phyloP scores from a whole-genome alignment of 1,140 invertebrate genomes.

The Chelonus insularis region DNA sequence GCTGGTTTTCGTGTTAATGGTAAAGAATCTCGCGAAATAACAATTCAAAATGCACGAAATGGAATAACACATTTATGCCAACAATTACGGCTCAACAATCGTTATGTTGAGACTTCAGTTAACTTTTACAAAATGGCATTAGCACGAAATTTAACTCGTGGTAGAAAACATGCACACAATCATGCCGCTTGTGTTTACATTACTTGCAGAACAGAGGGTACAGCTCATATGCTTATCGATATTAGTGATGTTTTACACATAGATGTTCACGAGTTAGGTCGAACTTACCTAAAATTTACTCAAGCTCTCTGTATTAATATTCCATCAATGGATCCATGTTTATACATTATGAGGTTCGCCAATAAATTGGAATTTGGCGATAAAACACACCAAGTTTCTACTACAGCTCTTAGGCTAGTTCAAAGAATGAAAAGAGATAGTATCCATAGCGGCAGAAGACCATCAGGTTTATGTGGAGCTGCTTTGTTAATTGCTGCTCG shows the following conservation, averaged over 20 bases:
- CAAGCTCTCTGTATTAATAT: constrained; percentile 90
- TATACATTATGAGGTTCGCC: constrained; percentile 95
- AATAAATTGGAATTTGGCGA: constrained; percentile 89
- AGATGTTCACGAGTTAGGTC: constrained; percentile 93
- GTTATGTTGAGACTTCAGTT: constrained; percentile 89
- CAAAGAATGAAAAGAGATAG: constrained; percentile 98
- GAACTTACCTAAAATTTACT: constrained; percentile 88
- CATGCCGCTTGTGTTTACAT: constrained; percentile 98
- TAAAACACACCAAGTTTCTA: constrained; percentile 92
- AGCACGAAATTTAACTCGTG: constrained; percentile 84
- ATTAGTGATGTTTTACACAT: constrained; percentile 96
- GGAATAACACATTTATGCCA: constrained; percentile 79
- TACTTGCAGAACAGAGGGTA: constrained; percentile 91
- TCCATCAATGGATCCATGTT: constrained; percentile 91
- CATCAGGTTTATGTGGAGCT: constrained; percentile 96
- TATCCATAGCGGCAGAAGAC: constrained; percentile 92
- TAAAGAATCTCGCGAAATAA: constrained; percentile 88
- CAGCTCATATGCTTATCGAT: constrained; percentile 94
- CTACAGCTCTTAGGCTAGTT: constrained; percentile 90
- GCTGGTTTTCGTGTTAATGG: constrained; percentile 78
- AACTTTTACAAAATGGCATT: constrained; percentile 98
- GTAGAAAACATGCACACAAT: constrained; percentile 87
- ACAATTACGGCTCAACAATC: constrained; percentile 81
- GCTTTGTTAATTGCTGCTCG: constrained; percentile 92
- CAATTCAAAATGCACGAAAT: constrained; percentile 82